A percentile compares a stretch with the other conserved stretches of the same genome.
These are phyloP conservation scores for Proterorhinus semilunaris DNA, from an alignment of 2,113 vertebrate genomes.

Conservation along the genomic window DNA sequence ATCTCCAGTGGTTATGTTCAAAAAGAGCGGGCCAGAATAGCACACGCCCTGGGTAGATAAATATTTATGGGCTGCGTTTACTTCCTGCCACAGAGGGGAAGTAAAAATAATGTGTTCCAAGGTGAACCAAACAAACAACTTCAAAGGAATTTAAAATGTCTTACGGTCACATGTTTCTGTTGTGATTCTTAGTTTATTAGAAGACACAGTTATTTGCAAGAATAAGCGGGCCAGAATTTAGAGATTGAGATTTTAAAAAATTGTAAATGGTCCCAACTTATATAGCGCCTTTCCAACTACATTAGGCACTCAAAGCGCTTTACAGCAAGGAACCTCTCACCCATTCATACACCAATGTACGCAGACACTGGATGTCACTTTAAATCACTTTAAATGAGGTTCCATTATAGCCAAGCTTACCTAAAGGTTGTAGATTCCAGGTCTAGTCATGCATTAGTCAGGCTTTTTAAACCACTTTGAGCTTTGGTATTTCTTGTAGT, in stretches of 20 bases:
- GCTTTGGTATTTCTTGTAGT: no score
- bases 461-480: no score
- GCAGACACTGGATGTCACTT: no score
- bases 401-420: no score
- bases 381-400: no score
- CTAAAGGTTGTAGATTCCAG: no score
- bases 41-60: constrained; percentile 66
- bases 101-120: constrained; percentile 71
- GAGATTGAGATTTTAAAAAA: constrained; percentile 1
- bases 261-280: no score
- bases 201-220: constrained; percentile 65
- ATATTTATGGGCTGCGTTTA: constrained; percentile 75
- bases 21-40: constrained; percentile 71
- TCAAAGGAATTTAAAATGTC: constrained; percentile 74
- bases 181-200: constrained; percentile 59
- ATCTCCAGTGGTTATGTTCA: constrained; percentile 69
- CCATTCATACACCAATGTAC: no score
- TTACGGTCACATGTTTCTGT: constrained; percentile 57
- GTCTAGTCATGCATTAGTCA: no score
- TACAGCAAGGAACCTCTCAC: no score
- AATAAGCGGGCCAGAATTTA: constrained; percentile 26
- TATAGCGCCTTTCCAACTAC: no score
- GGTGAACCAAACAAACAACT: constrained; percentile 76
- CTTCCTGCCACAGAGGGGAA: constrained; percentile 63
- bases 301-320: no score